Conservation (phyloP, 2,113 vertebrate species). For the Setophaga kirtlandii region DNA sequence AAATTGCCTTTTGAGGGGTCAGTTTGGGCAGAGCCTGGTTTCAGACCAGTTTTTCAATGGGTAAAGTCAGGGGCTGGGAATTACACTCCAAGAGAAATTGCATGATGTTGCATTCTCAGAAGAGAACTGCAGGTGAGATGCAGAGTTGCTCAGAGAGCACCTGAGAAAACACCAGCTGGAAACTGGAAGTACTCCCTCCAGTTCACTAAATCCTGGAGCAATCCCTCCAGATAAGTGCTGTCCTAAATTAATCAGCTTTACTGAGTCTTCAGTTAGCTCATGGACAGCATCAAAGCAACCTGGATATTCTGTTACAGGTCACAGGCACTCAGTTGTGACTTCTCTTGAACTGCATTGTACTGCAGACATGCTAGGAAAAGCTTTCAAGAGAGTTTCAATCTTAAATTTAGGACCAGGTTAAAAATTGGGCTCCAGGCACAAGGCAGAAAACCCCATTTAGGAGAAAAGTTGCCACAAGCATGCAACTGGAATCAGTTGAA, state of each 20-base stretch:
- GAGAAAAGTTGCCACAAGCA: not conserved
- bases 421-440: not conserved
- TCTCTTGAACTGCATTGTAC: not conserved
- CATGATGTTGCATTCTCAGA: not conserved
- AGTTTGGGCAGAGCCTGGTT: not conserved
- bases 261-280: not conserved
- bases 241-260: not conserved
- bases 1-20: not conserved
- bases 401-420: not conserved
- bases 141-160: not conserved
- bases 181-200: not conserved
- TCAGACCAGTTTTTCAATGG: not conserved
- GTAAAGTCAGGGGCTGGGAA: not conserved
- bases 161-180: not conserved
- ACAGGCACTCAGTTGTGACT: not conserved
- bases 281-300: not conserved
- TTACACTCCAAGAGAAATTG: not conserved
- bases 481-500: fast-evolving
- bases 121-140: not conserved
- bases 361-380: not conserved
- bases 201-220: not conserved
- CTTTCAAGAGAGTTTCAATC: not conserved
- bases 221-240: not conserved
- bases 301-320: not conserved
- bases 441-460: not conserved